Evolutionary conservation across 2,797 vertebrate species (phyloP).

Genomic region (Catamblyrhynchus diadema): DNA sequence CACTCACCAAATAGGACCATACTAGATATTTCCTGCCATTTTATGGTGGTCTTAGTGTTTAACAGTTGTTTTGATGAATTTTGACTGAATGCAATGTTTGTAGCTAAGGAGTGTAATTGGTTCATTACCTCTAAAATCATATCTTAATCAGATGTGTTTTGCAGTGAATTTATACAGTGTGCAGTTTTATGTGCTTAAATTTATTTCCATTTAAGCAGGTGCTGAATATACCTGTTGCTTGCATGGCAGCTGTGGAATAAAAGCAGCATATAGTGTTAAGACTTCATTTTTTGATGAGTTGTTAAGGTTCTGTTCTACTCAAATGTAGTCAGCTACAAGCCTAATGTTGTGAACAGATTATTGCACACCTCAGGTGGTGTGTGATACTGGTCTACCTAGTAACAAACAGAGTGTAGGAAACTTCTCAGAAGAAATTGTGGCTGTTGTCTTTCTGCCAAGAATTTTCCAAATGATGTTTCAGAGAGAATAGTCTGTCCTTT

Average conservation of each 20-base stretch:
- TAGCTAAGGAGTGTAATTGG: not conserved
- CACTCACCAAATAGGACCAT: not conserved
- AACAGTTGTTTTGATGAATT: not conserved
- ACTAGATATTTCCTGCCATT: not conserved
- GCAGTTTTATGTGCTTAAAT: not conserved
- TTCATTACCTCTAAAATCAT: not conserved
- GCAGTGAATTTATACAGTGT: not conserved
- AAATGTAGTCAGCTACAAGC: not conserved
- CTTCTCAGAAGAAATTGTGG: not conserved
- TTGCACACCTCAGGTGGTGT: not conserved
- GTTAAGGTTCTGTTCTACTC: not conserved
- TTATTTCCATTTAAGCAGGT: not conserved
- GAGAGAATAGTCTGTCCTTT: not conserved
- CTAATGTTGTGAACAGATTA: not conserved
- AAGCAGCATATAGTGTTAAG: not conserved
- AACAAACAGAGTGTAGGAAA: not conserved
- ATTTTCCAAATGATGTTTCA: not conserved
- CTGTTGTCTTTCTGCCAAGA: not conserved
- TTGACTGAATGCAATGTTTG: not conserved
- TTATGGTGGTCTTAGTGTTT: not conserved
- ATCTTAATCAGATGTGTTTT: not conserved
- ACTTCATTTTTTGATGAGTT: not conserved
- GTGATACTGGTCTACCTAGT: not conserved
- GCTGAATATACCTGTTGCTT: not conserved
- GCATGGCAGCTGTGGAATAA: not conserved